Conservation (phyloP, 2,888 invertebrate genomes). For the Orgyia antiqua region DNA sequence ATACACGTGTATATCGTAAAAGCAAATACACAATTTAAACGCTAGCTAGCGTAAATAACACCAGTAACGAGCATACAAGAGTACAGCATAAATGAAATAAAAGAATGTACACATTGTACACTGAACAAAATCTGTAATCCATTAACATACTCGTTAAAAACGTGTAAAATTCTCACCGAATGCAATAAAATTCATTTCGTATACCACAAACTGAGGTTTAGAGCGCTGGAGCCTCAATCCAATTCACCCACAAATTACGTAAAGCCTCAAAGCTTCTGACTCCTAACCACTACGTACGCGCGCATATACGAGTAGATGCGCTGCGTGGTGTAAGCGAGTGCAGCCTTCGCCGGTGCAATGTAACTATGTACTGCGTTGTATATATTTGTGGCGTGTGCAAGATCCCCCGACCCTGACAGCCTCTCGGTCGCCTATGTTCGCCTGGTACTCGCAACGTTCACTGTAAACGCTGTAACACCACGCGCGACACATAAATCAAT, state of each 20-base stretch:
- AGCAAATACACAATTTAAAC: too few relatives aligned
- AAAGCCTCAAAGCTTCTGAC: constrained; percentile 62
- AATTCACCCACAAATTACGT: constrained; percentile 66
- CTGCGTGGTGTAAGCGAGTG: constrained; percentile 51
- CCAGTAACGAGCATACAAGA: too few relatives aligned
- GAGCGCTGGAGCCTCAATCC: constrained; percentile 48
- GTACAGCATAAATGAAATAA: too few relatives aligned
- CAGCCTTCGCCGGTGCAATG: constrained; percentile 63
- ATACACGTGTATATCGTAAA: too few relatives aligned
- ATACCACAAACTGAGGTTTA: constrained; percentile 37
- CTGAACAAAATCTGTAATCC: constrained; percentile 1
- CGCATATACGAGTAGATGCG: constrained; percentile 35
- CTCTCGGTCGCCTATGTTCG: constrained; percentile 35
- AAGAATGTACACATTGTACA: too few relatives aligned
- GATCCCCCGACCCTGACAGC: constrained; percentile 34
- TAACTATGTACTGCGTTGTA: constrained; percentile 45
- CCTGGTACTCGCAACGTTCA: constrained; percentile 50
- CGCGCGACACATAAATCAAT: not conserved
- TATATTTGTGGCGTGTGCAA: constrained; percentile 51
- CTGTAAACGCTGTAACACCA: constrained; percentile 36
- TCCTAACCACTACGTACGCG: constrained; percentile 37
- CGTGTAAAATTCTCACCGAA: constrained; percentile 13
- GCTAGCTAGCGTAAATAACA: too few relatives aligned
- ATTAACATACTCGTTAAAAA: constrained; percentile 3
- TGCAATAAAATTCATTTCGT: constrained; percentile 35